Evolutionary conservation across 2,113 vertebrate species (phyloP), one percentile per base, ranked within the genome.

Genomic region (Symphodus melops): DNA sequence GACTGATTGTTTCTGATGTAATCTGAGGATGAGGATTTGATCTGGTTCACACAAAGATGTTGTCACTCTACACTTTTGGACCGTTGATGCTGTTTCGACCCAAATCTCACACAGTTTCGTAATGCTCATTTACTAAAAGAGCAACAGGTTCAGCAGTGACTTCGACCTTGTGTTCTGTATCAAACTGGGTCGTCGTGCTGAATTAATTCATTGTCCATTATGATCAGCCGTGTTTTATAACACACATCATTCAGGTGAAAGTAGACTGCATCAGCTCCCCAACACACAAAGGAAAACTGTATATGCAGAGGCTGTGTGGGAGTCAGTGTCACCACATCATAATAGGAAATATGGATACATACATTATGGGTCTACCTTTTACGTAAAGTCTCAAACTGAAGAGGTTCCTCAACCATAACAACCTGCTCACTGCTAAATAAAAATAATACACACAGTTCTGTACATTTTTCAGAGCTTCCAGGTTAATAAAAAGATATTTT

Each of bases 91-190:
- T 37, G 57, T 53, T 56, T 67, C 65, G 69, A 80, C 82, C 69
- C 63, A 60, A 85, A 81, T 85, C 33, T 49, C 54, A 2, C 9
- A 0, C 23, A 1, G 69, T 69, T 85, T 57, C 28, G 9, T 81
- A 76, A 86, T 9, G 3, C 64, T 81, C 67, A 85, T 86, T 72
- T 70, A 10, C 42, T 75, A 41, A 82, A 62, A 66, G 82, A 51
- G 72, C 33, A 1, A 1, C 12, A 1, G 25, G 49, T 46, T 61
- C 19, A 54, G 25, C 63, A 1, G 37, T 4, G 10, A 20, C 17
- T 5, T 7, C 6, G 33, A 64, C 59, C 60, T 37, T 4, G 12
- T 52, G 60, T 51, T 67, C 56, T 58, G 17, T 2, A 19, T 36
- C 8, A 41, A 73, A 72, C 41, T 48, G 72, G 69, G 69, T 75